Base-by-base conservation (phyloP, 2,113 vertebrate genomes). In the Tamias sibiricus region DNA sequence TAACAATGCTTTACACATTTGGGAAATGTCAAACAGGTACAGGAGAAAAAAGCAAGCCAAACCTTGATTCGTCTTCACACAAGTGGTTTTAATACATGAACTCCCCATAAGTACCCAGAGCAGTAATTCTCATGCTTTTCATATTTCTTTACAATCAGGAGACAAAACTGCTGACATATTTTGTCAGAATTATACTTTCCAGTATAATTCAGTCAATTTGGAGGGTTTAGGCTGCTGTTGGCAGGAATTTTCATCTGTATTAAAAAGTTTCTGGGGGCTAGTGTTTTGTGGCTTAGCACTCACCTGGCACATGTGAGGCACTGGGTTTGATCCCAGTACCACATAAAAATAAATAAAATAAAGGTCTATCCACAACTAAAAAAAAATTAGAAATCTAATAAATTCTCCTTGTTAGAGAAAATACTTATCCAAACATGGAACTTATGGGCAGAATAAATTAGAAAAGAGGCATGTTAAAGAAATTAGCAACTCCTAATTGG, bases 181-280 rank as follows among this genome's bases (percentile, higher is more conserved):
- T 96, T 54, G 2, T 97, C 87, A 91, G 17, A 96, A 5, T 88
- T 93, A 26, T 59, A 86, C 90, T 96, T 96, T 97, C 96, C 54
- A 97, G 93, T n/a, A n/a, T n/a, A n/a, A n/a, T 97, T 98, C 96
- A 97, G 93, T 98, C 95, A 97, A 94, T 98, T 89, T 98, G 93
- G 93, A 98, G 85, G 95, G 92, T 97, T 97, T 98, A 91, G 83
- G 94, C 95, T 98, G 95, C 92, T 98, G 74, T 97, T 98, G 97
- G 92, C 94, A 98, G 80, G 75, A 95, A 76, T 98, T 97, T n/a
- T 96, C 87, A 79, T 97, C 71, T 95, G 89, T 91, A 69, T 97
- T 94, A 98, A 97, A 98, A 95, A 93, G 74, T 97, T 98, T 98
- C 94, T 96, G n/a, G n/a, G n/a, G n/a, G n/a, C n/a, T n/a, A n/a